Percentiles rank a stretch among this genome's conserved stretches.
These are phyloP conservation scores for silkworm (Bombyx mori) DNA, from an alignment of 1,140 invertebrate species.

Conservation along the genomic window ASM3026992v2 NC_085119.1:9831501-9832000, in stretches of 20 bases:
- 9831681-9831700: not conserved
- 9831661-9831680: not conserved
- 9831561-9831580: no score
- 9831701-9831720: not conserved
- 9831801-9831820: constrained; percentile 17
- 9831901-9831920: constrained; percentile 14
- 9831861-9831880: constrained; percentile 44
- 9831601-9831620: no score
- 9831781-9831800: constrained; percentile 16
- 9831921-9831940: not conserved
- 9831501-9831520: no score
- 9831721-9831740: not conserved
- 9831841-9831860: constrained; percentile 40
- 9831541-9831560: no score
- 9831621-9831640: no score
- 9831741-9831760: not conserved
- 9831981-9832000: not conserved
- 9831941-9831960: not conserved
- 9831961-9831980: not conserved
- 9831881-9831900: constrained; percentile 18
- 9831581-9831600: no score
- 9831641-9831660: no score
- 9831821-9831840: constrained; percentile 18
- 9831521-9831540: no score
- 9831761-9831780: constrained; percentile 14